A percentile compares a stretch with the other conserved stretches of the same genome.
These are phyloP conservation scores for Melanchra persicariae DNA, from an alignment of 2,888 invertebrate genomes.

Conservation along the genomic window DNA sequence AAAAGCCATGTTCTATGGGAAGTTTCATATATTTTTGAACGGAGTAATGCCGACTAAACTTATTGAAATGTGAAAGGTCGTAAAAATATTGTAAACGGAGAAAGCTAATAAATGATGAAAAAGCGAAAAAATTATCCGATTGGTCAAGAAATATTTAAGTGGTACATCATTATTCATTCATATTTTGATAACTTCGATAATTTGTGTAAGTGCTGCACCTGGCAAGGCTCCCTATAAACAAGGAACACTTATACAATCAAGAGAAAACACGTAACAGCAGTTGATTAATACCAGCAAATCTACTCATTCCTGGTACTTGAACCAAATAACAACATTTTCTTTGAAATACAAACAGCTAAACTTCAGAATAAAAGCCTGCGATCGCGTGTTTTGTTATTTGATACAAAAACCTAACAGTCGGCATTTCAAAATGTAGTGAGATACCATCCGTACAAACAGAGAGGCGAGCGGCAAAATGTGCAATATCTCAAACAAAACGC, in stretches of 20 bases:
- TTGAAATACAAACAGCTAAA: constrained; percentile 44
- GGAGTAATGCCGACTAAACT: too few species aligned
- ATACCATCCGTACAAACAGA: constrained; percentile 63
- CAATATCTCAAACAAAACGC: constrained; percentile 76
- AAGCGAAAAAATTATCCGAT: neutral
- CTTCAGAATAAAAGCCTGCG: constrained; percentile 51
- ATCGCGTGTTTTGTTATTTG: constrained; percentile 59
- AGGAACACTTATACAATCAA: neutral
- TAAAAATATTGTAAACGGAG: neutral
- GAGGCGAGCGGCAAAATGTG: constrained; percentile 71
- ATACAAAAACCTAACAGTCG: constrained; percentile 61
- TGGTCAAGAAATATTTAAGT: neutral
- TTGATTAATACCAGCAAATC: constrained; percentile 38
- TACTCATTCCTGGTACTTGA: constrained; percentile 24
- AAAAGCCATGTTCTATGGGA: neutral
- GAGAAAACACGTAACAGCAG: constrained; percentile 1
- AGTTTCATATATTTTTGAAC: constrained; percentile 6
- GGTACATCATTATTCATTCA: neutral
- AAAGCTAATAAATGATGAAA: neutral
- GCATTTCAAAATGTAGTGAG: constrained; percentile 59
- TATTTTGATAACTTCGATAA: neutral
- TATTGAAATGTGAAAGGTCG: too few species aligned
- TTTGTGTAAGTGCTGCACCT: neutral
- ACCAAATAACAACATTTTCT: constrained; percentile 34
- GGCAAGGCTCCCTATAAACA: neutral